Base-by-base conservation (phyloP, 1,140 invertebrate species). In the Dolichoris vasculosae region DNA sequence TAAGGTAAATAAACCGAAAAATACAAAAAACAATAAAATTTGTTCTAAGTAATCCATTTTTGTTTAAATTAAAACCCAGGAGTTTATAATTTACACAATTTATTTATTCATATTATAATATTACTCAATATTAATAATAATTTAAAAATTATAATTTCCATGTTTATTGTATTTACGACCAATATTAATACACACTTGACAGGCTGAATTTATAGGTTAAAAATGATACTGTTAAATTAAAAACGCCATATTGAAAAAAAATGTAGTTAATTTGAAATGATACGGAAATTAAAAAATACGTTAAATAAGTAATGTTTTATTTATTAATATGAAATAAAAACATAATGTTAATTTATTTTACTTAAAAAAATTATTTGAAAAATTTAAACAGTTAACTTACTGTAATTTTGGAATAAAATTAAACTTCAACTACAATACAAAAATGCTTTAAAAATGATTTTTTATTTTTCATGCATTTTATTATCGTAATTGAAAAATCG, bases 1-100 rank as follows among this genome's bases (percentile, higher is more conserved):
- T 13, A 82, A 69, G 40, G 84, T 86, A 51, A 89, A 83, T 81
- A 82, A 82, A 77, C 43, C 30, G 32, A 89, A 13, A 15, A 90
- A 55, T 6, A 73, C 43, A n/a, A 55, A 51, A 71, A 87, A 32
- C 30, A 88, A 78, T 4, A 87, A 23, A 11, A 63, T 15, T 64
- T 81, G 26, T 13, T 51, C 17, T 26, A 35, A 76, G 20, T 13
- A 40, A 64, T 26, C 26, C 87, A 89, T 89, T 17, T 73, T 87
- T 26, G 1, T 43, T 4, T 7, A 71, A 15, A 86, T 85, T 86
- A 87, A 87, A 82, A 86, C 17, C 76, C 35, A 71, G 80, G 82
- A 87, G 76, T 87, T 55, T 32, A 85, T 80, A 23, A 38, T 69
- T 46, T 43, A 55, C 4, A 32, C 0, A 20, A 35, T 38, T 69